Percentiles rank a stretch among this genome's conserved stretches.
Conservation (phyloP, 1,140 invertebrate genomes). For the Heliconius nattereri region DNA sequence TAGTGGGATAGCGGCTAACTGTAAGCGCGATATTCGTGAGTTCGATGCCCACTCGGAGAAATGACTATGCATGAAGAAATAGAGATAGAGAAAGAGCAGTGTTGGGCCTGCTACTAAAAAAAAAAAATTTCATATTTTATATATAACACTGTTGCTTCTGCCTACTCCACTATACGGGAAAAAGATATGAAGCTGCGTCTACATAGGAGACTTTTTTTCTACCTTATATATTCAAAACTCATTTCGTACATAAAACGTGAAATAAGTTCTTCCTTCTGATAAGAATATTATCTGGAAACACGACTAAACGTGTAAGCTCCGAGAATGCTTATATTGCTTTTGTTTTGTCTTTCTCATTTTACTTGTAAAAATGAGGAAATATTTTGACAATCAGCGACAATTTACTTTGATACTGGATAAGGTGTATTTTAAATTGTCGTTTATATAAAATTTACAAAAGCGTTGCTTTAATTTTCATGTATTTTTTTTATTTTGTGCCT, state of each 20-base stretch:
- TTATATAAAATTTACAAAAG: neutral
- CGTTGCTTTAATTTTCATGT: too few relatives aligned
- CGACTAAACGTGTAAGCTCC: slow-evolving; percentile 11
- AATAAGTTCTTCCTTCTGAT: neutral
- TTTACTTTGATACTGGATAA: neutral
- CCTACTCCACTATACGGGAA: too few relatives aligned
- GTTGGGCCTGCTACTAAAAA: too few relatives aligned
- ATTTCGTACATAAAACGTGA: neutral
- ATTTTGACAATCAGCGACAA: slow-evolving; percentile 3
- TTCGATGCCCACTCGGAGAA: too few relatives aligned
- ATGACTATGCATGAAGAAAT: too few relatives aligned
- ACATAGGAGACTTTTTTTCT: neutral
- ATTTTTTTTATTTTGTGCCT: too few relatives aligned
- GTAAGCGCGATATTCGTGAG: too few relatives aligned
- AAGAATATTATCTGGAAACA: slow-evolving; percentile 6
- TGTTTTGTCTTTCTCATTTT: neutral
- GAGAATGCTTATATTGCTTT: slow-evolving; percentile 1
- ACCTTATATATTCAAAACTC: neutral
- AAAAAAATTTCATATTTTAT: too few relatives aligned
- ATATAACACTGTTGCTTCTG: too few relatives aligned
- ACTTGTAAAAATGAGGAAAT: neutral
- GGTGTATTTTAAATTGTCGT: neutral
- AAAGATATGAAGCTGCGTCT: too few relatives aligned
- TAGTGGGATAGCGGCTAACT: too few relatives aligned
- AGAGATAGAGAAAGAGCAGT: too few relatives aligned